Evolutionary conservation across 2,797 vertebrate species (phyloP).

Genomic region (Pogoniulus pusillus): DNA sequence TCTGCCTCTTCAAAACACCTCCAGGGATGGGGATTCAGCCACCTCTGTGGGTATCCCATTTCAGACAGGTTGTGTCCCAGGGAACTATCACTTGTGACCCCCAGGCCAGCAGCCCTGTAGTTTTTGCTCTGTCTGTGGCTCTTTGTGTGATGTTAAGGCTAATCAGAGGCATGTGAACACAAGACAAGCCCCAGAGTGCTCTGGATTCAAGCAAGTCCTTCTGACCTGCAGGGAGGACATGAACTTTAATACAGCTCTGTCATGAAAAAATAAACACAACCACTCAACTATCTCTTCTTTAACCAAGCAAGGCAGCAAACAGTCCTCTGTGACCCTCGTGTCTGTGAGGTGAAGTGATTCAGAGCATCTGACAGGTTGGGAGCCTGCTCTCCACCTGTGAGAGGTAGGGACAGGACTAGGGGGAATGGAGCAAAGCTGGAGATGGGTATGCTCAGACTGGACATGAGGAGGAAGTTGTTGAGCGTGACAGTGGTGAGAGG

Average conservation of each 20-base stretch:
- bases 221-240: not conserved
- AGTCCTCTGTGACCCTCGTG: not conserved
- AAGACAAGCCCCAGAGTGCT: not conserved
- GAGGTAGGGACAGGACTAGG: too few relatives aligned
- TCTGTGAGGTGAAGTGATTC: not conserved
- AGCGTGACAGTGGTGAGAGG: too few relatives aligned
- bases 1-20: too few relatives aligned
- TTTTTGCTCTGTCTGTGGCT: not conserved
- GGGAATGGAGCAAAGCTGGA: too few relatives aligned
- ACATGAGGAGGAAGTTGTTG: too few relatives aligned
- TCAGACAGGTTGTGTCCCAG: not conserved
- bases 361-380: not conserved
- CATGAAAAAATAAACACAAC: conserved; percentile 23
- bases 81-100: not conserved
- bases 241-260: conserved; percentile 1
- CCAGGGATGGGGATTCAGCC: too few relatives aligned
- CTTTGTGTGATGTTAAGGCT: not conserved
- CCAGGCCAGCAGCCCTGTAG: not conserved
- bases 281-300: not conserved
- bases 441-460: too few relatives aligned
- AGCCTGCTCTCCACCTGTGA: not conserved
- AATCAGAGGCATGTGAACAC: not conserved
- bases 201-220: not conserved
- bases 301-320: not conserved
- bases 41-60: too few relatives aligned